A percentile compares a stretch with the other conserved stretches of the same genome.
These are phyloP conservation scores for Kradibia gibbosae DNA, from an alignment of 1,140 invertebrate genomes.

Conservation along the genomic window DNA sequence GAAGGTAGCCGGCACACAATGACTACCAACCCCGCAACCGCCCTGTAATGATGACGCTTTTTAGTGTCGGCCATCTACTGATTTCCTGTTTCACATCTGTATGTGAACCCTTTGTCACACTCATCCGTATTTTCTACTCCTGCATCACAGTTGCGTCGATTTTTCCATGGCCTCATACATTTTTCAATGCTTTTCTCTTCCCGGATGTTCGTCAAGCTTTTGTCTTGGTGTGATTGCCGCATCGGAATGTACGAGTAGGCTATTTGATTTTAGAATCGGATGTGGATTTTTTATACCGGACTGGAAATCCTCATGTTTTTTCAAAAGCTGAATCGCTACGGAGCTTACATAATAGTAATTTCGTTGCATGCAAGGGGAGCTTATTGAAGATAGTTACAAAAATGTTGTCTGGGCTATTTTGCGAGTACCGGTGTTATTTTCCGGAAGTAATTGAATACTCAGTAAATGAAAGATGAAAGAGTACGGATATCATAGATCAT, in stretches of 20 bases:
- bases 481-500: background rate
- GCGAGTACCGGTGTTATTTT: background rate
- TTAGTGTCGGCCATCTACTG: background rate
- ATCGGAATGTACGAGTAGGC: background rate
- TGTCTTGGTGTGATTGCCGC: constrained; percentile 8
- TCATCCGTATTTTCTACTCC: background rate
- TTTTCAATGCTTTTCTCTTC: background rate
- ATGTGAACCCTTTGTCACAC: background rate
- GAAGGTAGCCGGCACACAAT: background rate
- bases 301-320: background rate
- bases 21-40: background rate
- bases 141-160: background rate
- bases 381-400: background rate
- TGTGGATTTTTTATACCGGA: background rate
- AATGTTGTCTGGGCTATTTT: background rate
- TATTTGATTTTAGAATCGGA: background rate
- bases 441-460: background rate
- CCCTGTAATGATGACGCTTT: background rate
- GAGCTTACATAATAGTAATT: background rate
- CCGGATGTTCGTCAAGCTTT: background rate
- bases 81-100: background rate
- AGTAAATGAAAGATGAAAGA: constrained; percentile 1
- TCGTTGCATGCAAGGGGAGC: background rate
- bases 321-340: background rate
- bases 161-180: constrained; percentile 11